Evolutionary conservation across 2,888 invertebrate species (phyloP), one percentile per base, ranked within the genome.

Genomic region (Ophion ellenae): DNA sequence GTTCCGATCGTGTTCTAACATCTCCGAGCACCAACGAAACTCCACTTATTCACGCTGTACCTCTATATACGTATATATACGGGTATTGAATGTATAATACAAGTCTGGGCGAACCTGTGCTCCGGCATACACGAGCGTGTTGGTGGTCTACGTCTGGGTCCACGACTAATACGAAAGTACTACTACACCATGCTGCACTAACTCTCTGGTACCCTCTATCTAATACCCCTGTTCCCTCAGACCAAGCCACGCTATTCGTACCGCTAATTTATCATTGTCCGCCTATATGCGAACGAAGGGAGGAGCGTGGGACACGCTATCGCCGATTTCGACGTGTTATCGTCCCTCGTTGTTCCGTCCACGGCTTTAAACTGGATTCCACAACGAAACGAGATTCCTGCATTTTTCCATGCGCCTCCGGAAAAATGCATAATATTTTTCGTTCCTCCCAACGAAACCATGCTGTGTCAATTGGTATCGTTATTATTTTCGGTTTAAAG

Each of bases 201-300:
- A 70, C 83, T 86, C 83, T 80, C 84, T 80, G 84, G 67, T 84
- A 67, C 82, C 67, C 83, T 81, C 82, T 81, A 63, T 82, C 84
- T 83, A 81, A 85, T 83, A 84, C 81, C 83, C 67, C 63, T 75
- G 64, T 70, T 57, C 53, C 83, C 63, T 28, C 47, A 76, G 40
- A 81, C 81, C 86, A 77, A 74, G 73, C 85, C 86, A 81, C 81
- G 83, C 81, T 83, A 83, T 86, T 86, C 87, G 81, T 83, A 85
- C 87, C 83, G 76, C 86, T 89, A 90, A 91, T 91, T 91, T 89
- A 90, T 91, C 91, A 91, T 88, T 90, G 90, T 90, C 91, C 89
- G 87, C 87, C 88, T 86, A 77, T 86, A 82, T 80, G 84, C 74
- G 87, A 82, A 81, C 74, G 77, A 85, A 82, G 85, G 88, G 85